Evolutionary conservation across 35 echinoderm and acorn worm species (phyloP).

Genomic region (Apostichopus californicus): DNA sequence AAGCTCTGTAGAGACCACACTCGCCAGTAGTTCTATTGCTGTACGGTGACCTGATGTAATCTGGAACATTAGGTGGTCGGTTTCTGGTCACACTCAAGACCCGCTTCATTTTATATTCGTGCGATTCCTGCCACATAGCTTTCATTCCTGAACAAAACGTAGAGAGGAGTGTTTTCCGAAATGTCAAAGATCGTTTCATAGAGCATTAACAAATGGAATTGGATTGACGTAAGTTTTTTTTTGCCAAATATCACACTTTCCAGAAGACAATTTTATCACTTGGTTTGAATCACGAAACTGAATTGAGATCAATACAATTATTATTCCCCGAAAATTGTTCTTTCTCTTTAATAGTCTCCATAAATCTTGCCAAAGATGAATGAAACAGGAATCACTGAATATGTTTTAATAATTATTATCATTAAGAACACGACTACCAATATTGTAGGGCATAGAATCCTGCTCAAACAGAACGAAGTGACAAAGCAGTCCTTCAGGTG

Average conservation of each 20-base stretch:
- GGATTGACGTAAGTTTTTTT: background rate
- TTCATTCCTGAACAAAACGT: slow-evolving; percentile 5
- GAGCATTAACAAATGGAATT: background rate
- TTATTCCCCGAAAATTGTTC: too few species aligned
- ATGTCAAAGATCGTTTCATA: background rate
- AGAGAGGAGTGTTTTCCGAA: too few species aligned
- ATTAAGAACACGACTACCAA: background rate
- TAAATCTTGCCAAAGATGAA: too few species aligned
- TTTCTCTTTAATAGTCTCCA: too few species aligned
- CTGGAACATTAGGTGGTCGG: slow-evolving; percentile 8
- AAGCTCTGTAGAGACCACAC: slow-evolving; percentile 31
- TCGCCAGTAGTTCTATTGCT: slow-evolving; percentile 18
- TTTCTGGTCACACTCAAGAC: slow-evolving; percentile 40
- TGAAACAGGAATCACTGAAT: too few species aligned
- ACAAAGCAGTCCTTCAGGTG: slow-evolving; percentile 11
- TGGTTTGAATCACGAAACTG: background rate
- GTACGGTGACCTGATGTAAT: slow-evolving; percentile 25
- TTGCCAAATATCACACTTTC: too few species aligned
- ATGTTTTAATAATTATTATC: background rate
- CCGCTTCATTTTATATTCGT: slow-evolving; percentile 16
- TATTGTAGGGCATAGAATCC: slow-evolving; percentile 1
- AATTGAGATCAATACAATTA: too few species aligned
- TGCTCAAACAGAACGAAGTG: too few species aligned
- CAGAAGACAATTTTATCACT: too few species aligned
- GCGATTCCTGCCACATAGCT: slow-evolving; percentile 33